Base-by-base conservation (phyloP, 2,888 invertebrate species). In the Drosophila kuntzei region DNA sequence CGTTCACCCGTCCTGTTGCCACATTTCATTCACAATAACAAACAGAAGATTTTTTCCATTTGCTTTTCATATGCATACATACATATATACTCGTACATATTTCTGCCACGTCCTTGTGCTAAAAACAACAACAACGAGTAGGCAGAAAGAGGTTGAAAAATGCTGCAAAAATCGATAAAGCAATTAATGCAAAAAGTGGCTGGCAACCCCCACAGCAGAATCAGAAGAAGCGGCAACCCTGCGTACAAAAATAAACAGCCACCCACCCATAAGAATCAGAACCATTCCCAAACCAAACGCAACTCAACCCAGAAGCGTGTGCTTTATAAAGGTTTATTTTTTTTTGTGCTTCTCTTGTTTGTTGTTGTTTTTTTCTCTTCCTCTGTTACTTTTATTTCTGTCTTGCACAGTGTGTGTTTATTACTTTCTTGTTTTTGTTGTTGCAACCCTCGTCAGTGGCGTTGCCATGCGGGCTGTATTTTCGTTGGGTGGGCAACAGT, bases 151-250 rank as follows among this genome's bases (percentile, higher is more conserved):
- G 63, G 66, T 53, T 55, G 71, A 34, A 34, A 74, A 71, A 54
- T 60, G 71, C 66, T 61, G 47, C 71, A 82, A 86, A 88, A 89
- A 88, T 89, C 89, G 79, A 89, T 89, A 89, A 85, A 87, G 89
- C 89, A 89, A 89, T 89, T 89, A 89, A 89, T 89, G 87, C 79
- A 68, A 76, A 84, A 85, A 83, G 85, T 73, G 72, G 74, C 79
- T 75, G 76, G 64, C 82, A 67, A 70, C 71, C 76, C 72, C 18
- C 53, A 11, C 37, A 43, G 20, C 43, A 47, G 37, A 54, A 46
- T 9, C 37, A 43, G 20, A 37, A 47, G 37, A 54, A 46, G 27
- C 46, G 64, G 58, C 81, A 79, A 84, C 84, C 81, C 84, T 74
- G 77, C 59, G 72, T 59, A 67, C 49, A 71, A 75, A 82, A 81